Percentiles rank a stretch among this genome's conserved stretches.
phyloP scores from a whole-genome alignment of 2,888 invertebrate genomes.

The Branchipolynoe longqiensis region DNA sequence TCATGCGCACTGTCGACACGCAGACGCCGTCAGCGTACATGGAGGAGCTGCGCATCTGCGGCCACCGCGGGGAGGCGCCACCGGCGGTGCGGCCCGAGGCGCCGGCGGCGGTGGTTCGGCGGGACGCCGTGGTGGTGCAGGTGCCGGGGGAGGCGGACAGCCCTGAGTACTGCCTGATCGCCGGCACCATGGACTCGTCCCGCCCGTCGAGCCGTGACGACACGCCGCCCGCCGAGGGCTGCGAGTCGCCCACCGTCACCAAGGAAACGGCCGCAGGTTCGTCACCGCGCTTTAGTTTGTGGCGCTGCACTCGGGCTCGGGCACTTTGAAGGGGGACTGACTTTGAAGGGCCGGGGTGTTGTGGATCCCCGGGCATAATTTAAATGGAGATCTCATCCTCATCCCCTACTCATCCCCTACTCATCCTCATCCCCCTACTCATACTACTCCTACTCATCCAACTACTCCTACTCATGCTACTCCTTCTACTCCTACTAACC shows the following conservation, averaged over 20 bases:
- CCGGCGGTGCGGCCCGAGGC: constrained; percentile 56
- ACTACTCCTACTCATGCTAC: too few species aligned
- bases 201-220: constrained; percentile 84
- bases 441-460: too few species aligned
- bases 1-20: constrained; percentile 90
- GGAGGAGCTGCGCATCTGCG: constrained; percentile 57
- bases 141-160: constrained; percentile 85
- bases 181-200: constrained; percentile 85
- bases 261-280: constrained; percentile 26
- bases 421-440: too few species aligned
- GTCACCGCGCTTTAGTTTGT: too few species aligned
- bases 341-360: too few species aligned
- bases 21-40: constrained; percentile 88
- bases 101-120: constrained; percentile 52
- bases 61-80: background rate
- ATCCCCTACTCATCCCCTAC: too few species aligned
- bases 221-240: constrained; percentile 41
- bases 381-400: too few species aligned
- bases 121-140: background rate
- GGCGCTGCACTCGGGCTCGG: too few species aligned
- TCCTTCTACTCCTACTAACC: too few species aligned
- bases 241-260: constrained; percentile 45
- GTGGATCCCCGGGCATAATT: too few species aligned
- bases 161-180: constrained; percentile 84
- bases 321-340: too few species aligned